Percentiles rank a stretch among this genome's conserved stretches.
Evolutionary conservation across 2,113 vertebrate species (phyloP).

Genomic region (Stercorarius parasiticus): DNA sequence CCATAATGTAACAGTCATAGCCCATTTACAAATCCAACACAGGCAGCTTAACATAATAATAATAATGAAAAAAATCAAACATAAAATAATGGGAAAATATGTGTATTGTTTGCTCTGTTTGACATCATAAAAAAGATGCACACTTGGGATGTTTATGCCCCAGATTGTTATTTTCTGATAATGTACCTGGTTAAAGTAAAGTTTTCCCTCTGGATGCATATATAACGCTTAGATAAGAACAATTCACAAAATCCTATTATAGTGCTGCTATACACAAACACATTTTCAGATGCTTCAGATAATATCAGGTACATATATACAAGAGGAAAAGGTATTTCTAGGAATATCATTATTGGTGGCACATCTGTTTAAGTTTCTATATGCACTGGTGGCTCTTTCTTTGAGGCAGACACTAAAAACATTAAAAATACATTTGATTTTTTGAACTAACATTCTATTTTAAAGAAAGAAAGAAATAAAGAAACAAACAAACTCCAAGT

Average conservation of each 20-base stretch:
- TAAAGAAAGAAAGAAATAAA: not conserved
- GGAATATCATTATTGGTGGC: conserved; percentile 39
- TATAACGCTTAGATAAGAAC: conserved; percentile 50
- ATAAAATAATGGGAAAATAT: conserved; percentile 62
- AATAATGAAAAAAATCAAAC: conserved; percentile 53
- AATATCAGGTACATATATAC: conserved; percentile 57
- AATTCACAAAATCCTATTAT: conserved; percentile 60
- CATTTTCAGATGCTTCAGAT: conserved; percentile 57
- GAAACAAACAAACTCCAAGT: not conserved
- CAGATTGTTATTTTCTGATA: conserved; percentile 66
- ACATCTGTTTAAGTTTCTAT: conserved; percentile 40
- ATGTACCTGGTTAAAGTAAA: conserved; percentile 63
- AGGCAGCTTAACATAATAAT: conserved; percentile 33
- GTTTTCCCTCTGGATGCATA: conserved; percentile 68
- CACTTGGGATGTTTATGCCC: conserved; percentile 34
- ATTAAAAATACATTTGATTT: not conserved
- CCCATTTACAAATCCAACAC: conserved; percentile 55
- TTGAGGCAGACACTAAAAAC: not conserved
- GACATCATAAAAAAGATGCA: conserved; percentile 54
- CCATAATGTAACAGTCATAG: conserved; percentile 1
- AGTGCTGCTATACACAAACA: conserved; percentile 29
- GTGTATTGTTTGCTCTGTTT: conserved; percentile 61
- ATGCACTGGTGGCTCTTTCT: not conserved
- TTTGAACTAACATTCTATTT: not conserved
- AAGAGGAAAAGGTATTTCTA: conserved; percentile 42